Conservation (phyloP, 2,888 invertebrate genomes). For the Cybosia mesomella region DNA sequence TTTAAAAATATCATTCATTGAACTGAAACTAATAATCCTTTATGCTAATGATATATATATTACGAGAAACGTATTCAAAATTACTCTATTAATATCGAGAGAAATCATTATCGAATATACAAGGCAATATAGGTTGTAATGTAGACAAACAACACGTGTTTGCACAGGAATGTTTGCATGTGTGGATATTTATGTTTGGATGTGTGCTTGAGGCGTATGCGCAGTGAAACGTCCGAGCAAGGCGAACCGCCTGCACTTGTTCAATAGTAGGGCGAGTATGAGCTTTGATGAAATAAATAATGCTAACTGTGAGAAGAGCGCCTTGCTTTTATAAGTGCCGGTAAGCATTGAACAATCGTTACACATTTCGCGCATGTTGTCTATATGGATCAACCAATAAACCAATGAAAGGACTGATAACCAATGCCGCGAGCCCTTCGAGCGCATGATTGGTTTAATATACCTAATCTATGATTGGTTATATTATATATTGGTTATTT, state of each 20-base stretch:
- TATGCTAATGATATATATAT: conserved; percentile 25
- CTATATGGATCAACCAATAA: too few species aligned
- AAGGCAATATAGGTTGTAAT: conserved; percentile 43
- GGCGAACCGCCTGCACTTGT: conserved; percentile 76
- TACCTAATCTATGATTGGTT: too few species aligned
- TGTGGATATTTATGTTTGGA: conserved; percentile 31
- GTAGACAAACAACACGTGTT: conserved; percentile 27
- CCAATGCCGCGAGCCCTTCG: too few species aligned
- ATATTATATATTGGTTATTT: too few species aligned
- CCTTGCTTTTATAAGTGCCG: not conserved
- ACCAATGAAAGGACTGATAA: too few species aligned
- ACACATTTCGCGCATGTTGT: too few species aligned
- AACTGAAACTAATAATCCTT: not conserved
- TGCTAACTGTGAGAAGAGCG: not conserved
- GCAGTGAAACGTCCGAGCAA: conserved; percentile 75
- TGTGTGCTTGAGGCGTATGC: conserved; percentile 48
- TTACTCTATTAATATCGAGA: conserved; percentile 38
- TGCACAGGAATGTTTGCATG: conserved; percentile 12
- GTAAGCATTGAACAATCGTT: too few species aligned
- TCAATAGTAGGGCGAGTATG: conserved; percentile 58
- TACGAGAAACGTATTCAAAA: conserved; percentile 34
- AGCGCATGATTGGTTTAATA: too few species aligned
- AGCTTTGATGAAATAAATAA: conserved; percentile 4
- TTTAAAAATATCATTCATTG: too few species aligned
- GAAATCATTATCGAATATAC: conserved; percentile 53